Evolutionary conservation across 2,888 invertebrate species (phyloP).

Genomic region (Noctua janthe): DNA sequence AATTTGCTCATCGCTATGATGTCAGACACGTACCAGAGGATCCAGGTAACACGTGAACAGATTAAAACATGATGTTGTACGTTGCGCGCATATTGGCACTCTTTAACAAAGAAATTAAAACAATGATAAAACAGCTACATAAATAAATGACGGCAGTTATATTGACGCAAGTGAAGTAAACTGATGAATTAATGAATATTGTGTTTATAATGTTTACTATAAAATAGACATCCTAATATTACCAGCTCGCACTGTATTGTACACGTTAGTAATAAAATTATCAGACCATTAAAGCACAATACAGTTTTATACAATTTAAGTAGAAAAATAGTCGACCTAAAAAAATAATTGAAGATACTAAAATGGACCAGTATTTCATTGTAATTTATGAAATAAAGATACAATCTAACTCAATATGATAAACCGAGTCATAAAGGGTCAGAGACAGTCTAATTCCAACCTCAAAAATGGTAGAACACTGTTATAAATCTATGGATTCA

Average conservation of each 20-base stretch:
- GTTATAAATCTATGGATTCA: background rate
- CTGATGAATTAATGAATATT: conserved; percentile 21
- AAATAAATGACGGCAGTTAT: conserved; percentile 21
- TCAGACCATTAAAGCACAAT: background rate
- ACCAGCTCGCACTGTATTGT: background rate
- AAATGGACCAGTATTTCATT: background rate
- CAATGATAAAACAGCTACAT: conserved; percentile 27
- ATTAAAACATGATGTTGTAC: conserved; percentile 44
- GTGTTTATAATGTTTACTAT: background rate
- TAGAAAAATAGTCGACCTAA: background rate
- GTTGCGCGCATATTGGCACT: conserved; percentile 59
- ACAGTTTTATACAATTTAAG: background rate
- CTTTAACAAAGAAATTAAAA: conserved; percentile 39
- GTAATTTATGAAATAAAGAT: background rate
- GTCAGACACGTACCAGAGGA: conserved; percentile 99
- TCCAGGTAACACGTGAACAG: conserved; percentile 93
- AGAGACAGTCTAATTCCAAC: conserved; percentile 1
- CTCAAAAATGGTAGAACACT: background rate
- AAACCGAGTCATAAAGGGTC: background rate
- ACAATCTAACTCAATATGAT: background rate
- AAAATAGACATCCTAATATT: background rate
- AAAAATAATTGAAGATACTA: background rate
- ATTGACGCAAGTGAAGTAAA: background rate
- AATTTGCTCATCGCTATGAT: conserved; percentile 99
- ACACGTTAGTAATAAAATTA: conserved; percentile 29